Conservation (phyloP, 1,140 invertebrate genomes). For the Euschistus heros region DNA sequence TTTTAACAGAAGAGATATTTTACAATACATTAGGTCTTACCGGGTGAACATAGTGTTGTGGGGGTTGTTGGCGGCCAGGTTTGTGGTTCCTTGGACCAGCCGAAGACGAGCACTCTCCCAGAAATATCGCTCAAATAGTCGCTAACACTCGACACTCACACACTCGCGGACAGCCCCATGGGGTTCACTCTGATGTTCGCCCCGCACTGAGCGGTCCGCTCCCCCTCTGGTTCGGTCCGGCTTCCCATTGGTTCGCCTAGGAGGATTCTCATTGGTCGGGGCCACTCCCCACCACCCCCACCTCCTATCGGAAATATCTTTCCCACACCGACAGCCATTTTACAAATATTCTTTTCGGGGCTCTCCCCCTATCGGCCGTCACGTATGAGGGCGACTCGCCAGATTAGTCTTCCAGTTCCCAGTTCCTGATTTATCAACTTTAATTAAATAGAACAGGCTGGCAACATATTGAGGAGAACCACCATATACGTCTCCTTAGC, state of each 20-base stretch:
- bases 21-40: no score
- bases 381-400: neutral
- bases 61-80: neutral
- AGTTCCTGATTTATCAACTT: no score
- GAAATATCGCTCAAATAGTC: neutral
- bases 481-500: no score
- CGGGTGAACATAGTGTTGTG: conserved; percentile 7
- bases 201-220: neutral
- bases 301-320: conserved; percentile 5
- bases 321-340: conserved; percentile 9
- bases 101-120: neutral
- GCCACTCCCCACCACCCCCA: neutral
- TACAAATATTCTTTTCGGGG: conserved; percentile 7
- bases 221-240: neutral
- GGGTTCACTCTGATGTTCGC: no score
- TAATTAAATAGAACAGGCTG: no score
- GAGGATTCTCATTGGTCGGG: neutral
- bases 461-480: no score
- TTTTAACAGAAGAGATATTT: no score
- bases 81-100: conserved; percentile 5
- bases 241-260: neutral
- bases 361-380: conserved; percentile 3
- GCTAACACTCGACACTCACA: no score
- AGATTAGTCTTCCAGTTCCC: no score
- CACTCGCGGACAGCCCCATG: no score